Evolutionary conservation across 2,113 vertebrate species (phyloP).

Genomic region (Ammodytes dubius): DNA sequence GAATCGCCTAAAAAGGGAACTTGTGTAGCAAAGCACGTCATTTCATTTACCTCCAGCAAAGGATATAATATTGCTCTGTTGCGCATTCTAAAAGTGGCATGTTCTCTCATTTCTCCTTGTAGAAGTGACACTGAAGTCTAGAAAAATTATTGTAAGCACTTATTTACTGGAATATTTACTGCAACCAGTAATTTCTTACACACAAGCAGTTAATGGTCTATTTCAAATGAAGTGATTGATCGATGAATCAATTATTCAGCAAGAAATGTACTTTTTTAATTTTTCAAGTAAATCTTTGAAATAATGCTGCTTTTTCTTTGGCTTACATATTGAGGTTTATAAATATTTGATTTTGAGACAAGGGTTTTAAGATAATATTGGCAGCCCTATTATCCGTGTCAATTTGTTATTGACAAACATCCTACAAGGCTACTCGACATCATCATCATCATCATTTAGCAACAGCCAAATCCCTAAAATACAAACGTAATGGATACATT

Average conservation of each 20-base stretch:
- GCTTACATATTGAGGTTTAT: too few species aligned
- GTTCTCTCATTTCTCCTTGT: background rate
- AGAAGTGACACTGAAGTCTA: background rate
- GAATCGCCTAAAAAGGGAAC: conserved; percentile 3
- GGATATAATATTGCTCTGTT: background rate
- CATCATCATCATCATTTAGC: background rate
- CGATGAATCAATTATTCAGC: too few species aligned
- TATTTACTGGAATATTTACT: background rate
- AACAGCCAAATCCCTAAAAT: background rate
- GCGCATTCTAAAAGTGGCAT: background rate
- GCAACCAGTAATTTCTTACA: too few species aligned
- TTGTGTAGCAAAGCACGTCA: background rate
- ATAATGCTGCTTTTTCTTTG: too few species aligned
- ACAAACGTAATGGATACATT: background rate
- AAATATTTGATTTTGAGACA: too few species aligned
- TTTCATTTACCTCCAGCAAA: conserved; percentile 15
- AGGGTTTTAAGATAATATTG: background rate
- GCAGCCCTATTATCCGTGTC: background rate
- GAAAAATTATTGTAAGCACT: background rate
- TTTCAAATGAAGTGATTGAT: too few species aligned
- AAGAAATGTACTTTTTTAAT: too few species aligned
- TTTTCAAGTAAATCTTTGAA: too few species aligned
- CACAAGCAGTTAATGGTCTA: too few species aligned
- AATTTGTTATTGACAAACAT: background rate
- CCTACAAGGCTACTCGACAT: background rate